Base-by-base conservation (phyloP, 2,113 vertebrate species). In the Solea solea region DNA sequence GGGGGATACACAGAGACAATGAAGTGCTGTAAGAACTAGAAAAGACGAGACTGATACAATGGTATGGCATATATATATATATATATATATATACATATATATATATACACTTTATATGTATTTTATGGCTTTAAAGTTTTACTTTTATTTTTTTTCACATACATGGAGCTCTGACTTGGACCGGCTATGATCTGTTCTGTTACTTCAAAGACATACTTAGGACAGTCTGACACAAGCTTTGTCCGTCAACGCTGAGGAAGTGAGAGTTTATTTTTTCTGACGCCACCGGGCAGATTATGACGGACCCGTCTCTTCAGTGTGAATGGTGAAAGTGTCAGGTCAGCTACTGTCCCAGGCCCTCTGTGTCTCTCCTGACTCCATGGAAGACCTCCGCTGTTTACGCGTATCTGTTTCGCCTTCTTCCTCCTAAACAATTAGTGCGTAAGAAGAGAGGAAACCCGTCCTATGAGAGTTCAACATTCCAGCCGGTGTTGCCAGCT, bases 361-460 rank as follows among this genome's bases (percentile, higher is more conserved):
- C 51, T 39, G 57, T 9, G 71, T 74, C 78, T 72, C 48, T 53
- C 58, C 63, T 27, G 21, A 40, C 49, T 72, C 57, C 58, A 63
- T 82, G 69, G 72, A 79, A 84, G 77, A 69, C 78, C 76, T 63
- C 75, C 50, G n/a, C 62, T 89, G 80, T 90, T 86, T 90, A 88
- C 70, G 81, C 74, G 76, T 87, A 88, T 93, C 88, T 90, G 64
- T 91, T 92, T 91, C 91, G 89, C 84, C 86, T 87, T 88, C 90
- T 89, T 90, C 86, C 86, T 87, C 72, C 78, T 27, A 76, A 91
- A 90, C 86, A 91, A 90, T 89, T 67, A 62, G 68, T n/a, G 49
- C 76, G 72, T 66, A 52, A 15, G 64, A 72, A 80, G 67, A 86
- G 74, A 90, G 91, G 87, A 89, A 89, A 77, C 82, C 83, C 74